A percentile compares a stretch with the other conserved stretches of the same genome.
These are phyloP conservation scores for Diplazon laetatorius DNA, from an alignment of 2,888 invertebrate species.

Conservation along the genomic window DNA sequence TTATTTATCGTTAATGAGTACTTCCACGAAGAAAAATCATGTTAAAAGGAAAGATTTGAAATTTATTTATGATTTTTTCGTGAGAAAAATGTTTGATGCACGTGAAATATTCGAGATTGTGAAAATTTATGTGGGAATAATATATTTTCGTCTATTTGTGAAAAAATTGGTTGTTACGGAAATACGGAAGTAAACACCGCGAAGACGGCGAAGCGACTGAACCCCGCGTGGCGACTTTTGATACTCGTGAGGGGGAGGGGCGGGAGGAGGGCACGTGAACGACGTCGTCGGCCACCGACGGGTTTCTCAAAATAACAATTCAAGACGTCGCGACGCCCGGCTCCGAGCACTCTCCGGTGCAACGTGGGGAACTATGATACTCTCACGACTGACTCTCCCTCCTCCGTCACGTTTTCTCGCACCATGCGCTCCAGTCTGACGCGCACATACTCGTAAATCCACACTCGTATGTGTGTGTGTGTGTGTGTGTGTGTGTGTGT, in stretches of 20 bases:
- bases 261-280: slow-evolving; percentile 31
- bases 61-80: too few species aligned
- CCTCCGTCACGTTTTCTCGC: slow-evolving; percentile 30
- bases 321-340: slow-evolving; percentile 65
- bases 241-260: too few species aligned
- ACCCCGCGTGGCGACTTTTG: slow-evolving; percentile 55
- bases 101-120: not conserved
- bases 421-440: slow-evolving; percentile 8
- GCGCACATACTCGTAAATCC: not conserved
- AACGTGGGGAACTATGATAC: slow-evolving; percentile 46
- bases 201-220: slow-evolving; percentile 57
- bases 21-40: too few species aligned
- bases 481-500: not conserved
- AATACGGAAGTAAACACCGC: slow-evolving; percentile 28
- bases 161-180: not conserved
- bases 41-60: too few species aligned
- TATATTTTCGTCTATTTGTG: too few species aligned
- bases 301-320: slow-evolving; percentile 72
- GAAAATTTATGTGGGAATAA: too few species aligned
- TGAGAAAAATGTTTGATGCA: too few species aligned
- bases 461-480: slow-evolving; percentile 10
- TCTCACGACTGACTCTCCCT: slow-evolving; percentile 4
- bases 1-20: too few species aligned
- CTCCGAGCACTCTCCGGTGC: slow-evolving; percentile 49
- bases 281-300: slow-evolving; percentile 54